Percentiles rank a stretch among this genome's conserved stretches.
These are phyloP conservation scores for Eulimnadia texana DNA, from an alignment of 1,140 invertebrate genomes.

Conservation along the genomic window DNA sequence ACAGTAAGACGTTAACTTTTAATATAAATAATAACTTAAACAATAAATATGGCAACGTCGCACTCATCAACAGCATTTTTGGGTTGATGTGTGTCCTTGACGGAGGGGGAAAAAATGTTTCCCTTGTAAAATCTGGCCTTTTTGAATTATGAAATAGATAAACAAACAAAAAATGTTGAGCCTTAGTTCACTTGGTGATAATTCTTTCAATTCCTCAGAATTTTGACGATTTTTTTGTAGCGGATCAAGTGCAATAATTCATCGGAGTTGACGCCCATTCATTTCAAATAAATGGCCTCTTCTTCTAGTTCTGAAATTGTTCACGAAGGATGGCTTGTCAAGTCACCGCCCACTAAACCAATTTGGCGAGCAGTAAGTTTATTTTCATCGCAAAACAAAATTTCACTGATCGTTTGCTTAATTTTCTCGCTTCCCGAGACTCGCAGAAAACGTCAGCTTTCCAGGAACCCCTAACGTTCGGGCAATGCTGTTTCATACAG, in stretches of 20 bases:
- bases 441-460: not conserved
- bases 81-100: not conserved
- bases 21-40: too few relatives aligned
- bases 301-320: constrained; percentile 39
- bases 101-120: not conserved
- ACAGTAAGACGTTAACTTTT: too few relatives aligned
- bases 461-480: not conserved
- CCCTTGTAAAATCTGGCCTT: too few relatives aligned
- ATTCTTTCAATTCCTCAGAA: too few relatives aligned
- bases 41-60: not conserved
- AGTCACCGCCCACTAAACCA: constrained; percentile 74
- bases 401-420: not conserved
- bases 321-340: constrained; percentile 77
- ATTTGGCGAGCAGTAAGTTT: constrained; percentile 73
- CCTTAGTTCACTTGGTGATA: too few relatives aligned
- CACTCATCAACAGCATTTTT: not conserved
- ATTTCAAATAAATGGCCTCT: constrained; percentile 15
- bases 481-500: too few relatives aligned
- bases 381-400: not conserved
- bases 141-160: too few relatives aligned
- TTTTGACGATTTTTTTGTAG: too few relatives aligned
- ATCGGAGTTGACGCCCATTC: too few relatives aligned
- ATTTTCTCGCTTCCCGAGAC: not conserved
- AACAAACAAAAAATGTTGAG: too few relatives aligned
- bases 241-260: too few relatives aligned